Base-by-base conservation (phyloP, 2,113 vertebrate genomes). In the Cyprinodon tularosa region DNA sequence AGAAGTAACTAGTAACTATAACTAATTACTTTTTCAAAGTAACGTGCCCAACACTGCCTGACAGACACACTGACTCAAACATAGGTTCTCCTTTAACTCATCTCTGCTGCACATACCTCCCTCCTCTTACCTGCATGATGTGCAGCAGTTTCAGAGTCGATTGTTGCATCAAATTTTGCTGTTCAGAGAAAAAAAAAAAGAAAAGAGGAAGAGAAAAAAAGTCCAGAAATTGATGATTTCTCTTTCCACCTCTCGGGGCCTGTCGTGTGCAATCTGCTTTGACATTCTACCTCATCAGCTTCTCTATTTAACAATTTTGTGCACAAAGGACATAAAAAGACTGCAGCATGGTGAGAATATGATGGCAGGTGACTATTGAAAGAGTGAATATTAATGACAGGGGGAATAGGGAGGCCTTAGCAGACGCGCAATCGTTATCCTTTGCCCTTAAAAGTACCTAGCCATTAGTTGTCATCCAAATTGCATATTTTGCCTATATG, bases 241-340 rank as follows among this genome's bases (percentile, higher is more conserved):
- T 87, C 80, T 78, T 79, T 80, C 57, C 74, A 79, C 74, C 60
- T 87, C 91, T 90, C 88, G 63, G 70, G 73, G 87, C 90, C 81
- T 91, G 92, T 94, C 91, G 50, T 83, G 82, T 74, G 78, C 90
- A 91, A 94, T 93, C 83, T 90, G 78, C 88, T 89, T 80, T 72
- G 76, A 93, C 92, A 92, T 90, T 90, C 88, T 82, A 86, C 82
- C 89, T 92, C 91, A 90, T 93, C 89, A 90, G 81, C 81, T 86
- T 84, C 85, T 88, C 83, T 86, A 89, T 91, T 93, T 90, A 91
- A 92, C 91, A 87, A 90, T 83, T 88, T 81, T 88, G 82, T 83
- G 84, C 60, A 70, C 83, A 79, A 68, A 86, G 81, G 82, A 86
- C 82, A 81, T 89, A 83, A 88, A 78, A 86, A 75, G 80, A 68